phyloP scores from a whole-genome alignment of 2,797 vertebrate species.

The Poeciliopsis paucimaculata region DNA sequence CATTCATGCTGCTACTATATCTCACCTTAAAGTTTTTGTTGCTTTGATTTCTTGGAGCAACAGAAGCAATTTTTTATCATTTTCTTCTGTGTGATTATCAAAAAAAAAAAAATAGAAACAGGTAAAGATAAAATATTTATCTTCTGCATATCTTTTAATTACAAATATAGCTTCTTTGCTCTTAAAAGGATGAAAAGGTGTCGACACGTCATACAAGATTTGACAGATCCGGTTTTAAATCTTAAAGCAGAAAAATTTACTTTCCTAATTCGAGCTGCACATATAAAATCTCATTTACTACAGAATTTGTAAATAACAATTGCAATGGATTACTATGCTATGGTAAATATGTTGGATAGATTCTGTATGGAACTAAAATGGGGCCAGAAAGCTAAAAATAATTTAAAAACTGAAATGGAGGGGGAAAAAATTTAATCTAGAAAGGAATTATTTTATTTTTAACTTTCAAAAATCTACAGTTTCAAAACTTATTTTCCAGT shows the following conservation, averaged over 20 bases:
- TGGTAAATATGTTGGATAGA: background rate
- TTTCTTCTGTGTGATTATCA: background rate
- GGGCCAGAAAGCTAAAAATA: too few species aligned
- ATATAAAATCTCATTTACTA: background rate
- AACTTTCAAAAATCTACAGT: too few species aligned
- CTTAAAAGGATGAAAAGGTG: background rate
- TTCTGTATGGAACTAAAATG: background rate
- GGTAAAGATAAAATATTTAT: background rate
- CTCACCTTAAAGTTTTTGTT: too few species aligned
- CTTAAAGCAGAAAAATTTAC: background rate
- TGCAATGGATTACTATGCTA: background rate
- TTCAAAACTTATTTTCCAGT: too few species aligned
- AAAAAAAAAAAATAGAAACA: too few species aligned
- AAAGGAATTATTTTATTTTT: too few species aligned
- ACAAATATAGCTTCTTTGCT: background rate
- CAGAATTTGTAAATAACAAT: background rate
- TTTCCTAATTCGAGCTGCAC: background rate
- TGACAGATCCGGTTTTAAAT: background rate
- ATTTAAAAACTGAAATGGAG: too few species aligned
- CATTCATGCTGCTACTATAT: constrained; percentile 9
- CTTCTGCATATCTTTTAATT: background rate
- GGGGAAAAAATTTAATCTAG: too few species aligned
- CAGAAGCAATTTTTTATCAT: background rate
- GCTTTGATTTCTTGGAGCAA: background rate
- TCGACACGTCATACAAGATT: background rate